phyloP scores from a whole-genome alignment of 2,797 vertebrate genomes.

The Danio albolineatus region DNA sequence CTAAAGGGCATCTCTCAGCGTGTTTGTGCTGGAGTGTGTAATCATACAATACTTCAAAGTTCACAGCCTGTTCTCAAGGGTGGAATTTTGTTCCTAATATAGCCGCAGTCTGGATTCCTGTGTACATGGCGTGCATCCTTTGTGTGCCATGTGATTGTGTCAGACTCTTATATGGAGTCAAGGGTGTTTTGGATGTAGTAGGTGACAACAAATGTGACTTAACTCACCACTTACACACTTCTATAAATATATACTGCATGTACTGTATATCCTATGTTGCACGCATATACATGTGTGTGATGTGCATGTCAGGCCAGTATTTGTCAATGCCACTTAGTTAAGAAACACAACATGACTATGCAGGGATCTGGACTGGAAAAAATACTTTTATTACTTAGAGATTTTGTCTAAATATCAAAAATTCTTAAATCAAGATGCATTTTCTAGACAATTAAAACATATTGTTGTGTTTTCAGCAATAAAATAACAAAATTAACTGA shows the following conservation, averaged over 20 bases:
- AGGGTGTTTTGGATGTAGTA: background rate
- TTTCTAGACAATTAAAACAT: no score
- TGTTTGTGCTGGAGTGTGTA: conserved; percentile 43
- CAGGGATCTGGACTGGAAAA: no score
- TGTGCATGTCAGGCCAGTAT: no score
- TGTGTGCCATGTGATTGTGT: conserved; percentile 50
- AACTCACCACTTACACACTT: conserved; percentile 3
- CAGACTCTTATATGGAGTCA: background rate
- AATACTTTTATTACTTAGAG: no score
- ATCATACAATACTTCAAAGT: conserved; percentile 53
- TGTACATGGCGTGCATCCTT: conserved; percentile 54
- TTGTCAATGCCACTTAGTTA: no score
- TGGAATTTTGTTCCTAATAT: conserved; percentile 61
- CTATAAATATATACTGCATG: background rate
- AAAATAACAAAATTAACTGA: no score
- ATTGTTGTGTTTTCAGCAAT: no score
- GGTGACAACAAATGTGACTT: conserved; percentile 30
- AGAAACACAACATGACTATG: no score
- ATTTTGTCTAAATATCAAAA: no score
- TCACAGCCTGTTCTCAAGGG: conserved; percentile 48
- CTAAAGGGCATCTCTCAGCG: conserved; percentile 18
- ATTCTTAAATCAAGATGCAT: no score
- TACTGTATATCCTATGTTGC: no score
- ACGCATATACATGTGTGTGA: no score
- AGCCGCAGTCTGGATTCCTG: conserved; percentile 58